Conservation (phyloP, 2,888 invertebrate species). For the Eristalinus aeneus region DNA sequence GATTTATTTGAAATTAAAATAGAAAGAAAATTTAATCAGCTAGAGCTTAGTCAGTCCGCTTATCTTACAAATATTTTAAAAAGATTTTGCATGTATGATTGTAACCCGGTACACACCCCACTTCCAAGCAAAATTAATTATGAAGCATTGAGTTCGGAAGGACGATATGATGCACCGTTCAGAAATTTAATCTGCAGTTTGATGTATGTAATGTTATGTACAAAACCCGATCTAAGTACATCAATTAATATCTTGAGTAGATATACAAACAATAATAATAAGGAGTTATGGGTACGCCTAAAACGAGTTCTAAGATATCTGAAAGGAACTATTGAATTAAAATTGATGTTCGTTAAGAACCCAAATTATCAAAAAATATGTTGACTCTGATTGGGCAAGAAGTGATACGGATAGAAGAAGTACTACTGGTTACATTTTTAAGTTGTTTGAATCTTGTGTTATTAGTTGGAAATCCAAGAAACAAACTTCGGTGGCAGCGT, state of each 20-base stretch:
- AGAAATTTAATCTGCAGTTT: slow-evolving; percentile 4
- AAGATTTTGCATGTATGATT: slow-evolving; percentile 6
- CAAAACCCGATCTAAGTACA: background rate
- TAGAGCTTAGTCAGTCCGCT: background rate
- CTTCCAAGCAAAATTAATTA: slow-evolving; percentile 71
- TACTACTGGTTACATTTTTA: slow-evolving; percentile 27
- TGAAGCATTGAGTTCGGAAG: slow-evolving; percentile 68
- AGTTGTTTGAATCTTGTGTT: slow-evolving; percentile 22
- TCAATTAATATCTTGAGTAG: slow-evolving; percentile 1
- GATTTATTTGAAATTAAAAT: slow-evolving; percentile 2
- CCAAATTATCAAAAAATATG: slow-evolving; percentile 10
- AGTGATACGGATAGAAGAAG: slow-evolving; percentile 19
- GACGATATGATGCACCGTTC: slow-evolving; percentile 61
- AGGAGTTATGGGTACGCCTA: background rate
- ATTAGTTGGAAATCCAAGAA: slow-evolving; percentile 8
- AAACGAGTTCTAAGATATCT: slow-evolving; percentile 8
- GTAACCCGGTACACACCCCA: slow-evolving; percentile 61
- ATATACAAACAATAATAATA: background rate
- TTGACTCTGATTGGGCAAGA: slow-evolving; percentile 31
- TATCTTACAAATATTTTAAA: slow-evolving; percentile 3
- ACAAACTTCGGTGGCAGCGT: slow-evolving; percentile 4
- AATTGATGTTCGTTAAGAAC: background rate
- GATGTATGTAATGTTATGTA: slow-evolving; percentile 2
- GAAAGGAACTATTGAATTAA: background rate
- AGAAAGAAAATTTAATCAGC: background rate